Evolutionary conservation across 2,113 vertebrate species (phyloP).

Genomic region (Passer domesticus): DNA sequence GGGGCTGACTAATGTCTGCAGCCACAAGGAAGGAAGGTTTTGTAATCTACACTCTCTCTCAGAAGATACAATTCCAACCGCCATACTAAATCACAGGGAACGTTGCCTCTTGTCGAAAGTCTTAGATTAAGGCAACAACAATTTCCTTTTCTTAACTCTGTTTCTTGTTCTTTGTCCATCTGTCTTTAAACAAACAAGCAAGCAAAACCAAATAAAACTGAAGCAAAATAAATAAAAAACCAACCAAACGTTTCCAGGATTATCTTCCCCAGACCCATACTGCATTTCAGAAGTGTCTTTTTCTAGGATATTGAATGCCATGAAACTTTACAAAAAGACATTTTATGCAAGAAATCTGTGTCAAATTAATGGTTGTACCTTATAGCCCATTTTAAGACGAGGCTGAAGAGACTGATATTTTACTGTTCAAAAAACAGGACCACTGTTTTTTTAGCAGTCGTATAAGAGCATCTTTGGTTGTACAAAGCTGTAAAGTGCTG

Average conservation of each 20-base stretch:
- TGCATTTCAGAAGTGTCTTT: neutral
- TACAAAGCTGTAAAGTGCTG: neutral
- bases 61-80: neutral
- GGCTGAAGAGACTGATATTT: neutral
- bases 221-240: neutral
- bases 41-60: conserved; percentile 7
- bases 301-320: neutral
- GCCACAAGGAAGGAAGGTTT: neutral
- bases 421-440: neutral
- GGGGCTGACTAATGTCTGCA: conserved; percentile 21
- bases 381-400: neutral
- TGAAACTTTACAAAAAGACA: neutral
- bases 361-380: neutral
- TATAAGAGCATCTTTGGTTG: neutral
- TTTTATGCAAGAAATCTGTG: neutral
- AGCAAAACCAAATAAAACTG: neutral
- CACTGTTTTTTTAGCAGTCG: neutral
- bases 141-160: neutral
- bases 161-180: neutral
- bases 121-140: conserved; percentile 2
- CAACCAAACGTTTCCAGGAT: neutral
- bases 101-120: neutral
- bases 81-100: conserved; percentile 8
- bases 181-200: conserved; percentile 3
- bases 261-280: neutral